Conservation (phyloP, 2,888 invertebrate species). For the Opisthograptis luteolata region DNA sequence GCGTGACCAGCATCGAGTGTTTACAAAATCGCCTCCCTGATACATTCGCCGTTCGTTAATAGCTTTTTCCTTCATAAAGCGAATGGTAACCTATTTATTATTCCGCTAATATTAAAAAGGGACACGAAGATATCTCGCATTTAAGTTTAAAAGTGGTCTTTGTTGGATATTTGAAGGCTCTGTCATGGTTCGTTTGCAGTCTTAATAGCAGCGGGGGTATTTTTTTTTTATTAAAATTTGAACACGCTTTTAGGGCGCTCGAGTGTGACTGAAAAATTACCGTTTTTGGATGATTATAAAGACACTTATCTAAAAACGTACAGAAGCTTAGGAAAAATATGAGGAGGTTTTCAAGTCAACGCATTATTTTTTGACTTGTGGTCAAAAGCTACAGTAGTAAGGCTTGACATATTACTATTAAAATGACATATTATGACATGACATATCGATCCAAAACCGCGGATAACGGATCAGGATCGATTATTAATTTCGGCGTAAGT, state of each 20-base stretch:
- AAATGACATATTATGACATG: no score
- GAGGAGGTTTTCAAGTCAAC: no score
- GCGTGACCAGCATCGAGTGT: slow-evolving; percentile 5
- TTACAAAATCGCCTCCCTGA: slow-evolving; percentile 58
- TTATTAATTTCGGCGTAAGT: no score
- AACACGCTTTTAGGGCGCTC: slow-evolving; percentile 54
- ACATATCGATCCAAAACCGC: no score
- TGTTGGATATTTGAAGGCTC: slow-evolving; percentile 62
- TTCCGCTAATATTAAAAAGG: slow-evolving; percentile 80
- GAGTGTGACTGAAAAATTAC: slow-evolving; percentile 44
- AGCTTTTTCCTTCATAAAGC: slow-evolving; percentile 83
- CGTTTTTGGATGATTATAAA: slow-evolving; percentile 17
- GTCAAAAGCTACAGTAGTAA: no score
- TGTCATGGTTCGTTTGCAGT: slow-evolving; percentile 72
- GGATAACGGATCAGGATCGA: no score
- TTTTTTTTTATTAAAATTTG: slow-evolving; percentile 38
- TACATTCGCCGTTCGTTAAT: slow-evolving; percentile 79
- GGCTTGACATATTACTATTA: no score
- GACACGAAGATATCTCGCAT: slow-evolving; percentile 50
- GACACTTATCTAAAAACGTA: no score
- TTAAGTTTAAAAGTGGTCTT: slow-evolving; percentile 49
- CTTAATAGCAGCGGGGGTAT: slow-evolving; percentile 26
- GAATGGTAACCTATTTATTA: slow-evolving; percentile 84
- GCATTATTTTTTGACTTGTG: no score
- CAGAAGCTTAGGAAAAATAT: no score